phyloP scores from a whole-genome alignment of 2,888 invertebrate genomes.

The Micropterix aruncella region DNA sequence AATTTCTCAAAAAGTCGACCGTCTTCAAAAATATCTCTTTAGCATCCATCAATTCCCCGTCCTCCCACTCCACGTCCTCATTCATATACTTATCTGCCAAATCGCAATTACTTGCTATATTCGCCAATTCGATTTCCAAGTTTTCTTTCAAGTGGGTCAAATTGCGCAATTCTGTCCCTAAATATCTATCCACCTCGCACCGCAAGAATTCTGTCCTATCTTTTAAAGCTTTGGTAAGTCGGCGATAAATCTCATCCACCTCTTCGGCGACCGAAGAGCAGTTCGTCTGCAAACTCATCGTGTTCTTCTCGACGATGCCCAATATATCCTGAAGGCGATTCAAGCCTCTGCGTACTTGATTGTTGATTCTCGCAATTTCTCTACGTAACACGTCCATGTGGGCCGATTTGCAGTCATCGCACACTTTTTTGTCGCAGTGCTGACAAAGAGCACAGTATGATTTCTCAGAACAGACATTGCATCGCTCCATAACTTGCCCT shows the following conservation, averaged over 20 bases:
- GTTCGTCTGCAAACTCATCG: constrained; percentile 75
- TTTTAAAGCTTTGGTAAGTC: constrained; percentile 77
- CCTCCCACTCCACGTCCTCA: constrained; percentile 82
- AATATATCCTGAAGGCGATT: constrained; percentile 82
- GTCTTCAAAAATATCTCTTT: constrained; percentile 95
- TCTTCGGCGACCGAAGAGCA: constrained; percentile 84
- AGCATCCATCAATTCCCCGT: constrained; percentile 84
- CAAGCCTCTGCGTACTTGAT: constrained; percentile 77
- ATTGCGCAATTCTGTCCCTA: constrained; percentile 75
- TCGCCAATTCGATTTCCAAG: constrained; percentile 86
- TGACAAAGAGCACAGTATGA: constrained; percentile 78
- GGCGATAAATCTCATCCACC: constrained; percentile 82
- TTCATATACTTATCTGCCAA: constrained; percentile 90
- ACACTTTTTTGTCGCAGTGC: constrained; percentile 96
- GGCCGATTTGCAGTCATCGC: constrained; percentile 90
- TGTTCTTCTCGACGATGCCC: constrained; percentile 75
- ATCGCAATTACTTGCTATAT: constrained; percentile 94
- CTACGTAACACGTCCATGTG: constrained; percentile 92
- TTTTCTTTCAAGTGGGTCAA: constrained; percentile 83
- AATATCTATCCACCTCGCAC: constrained; percentile 84
- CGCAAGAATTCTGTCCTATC: constrained; percentile 79
- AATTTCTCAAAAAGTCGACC: constrained; percentile 87
- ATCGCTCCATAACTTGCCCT: constrained; percentile 86
- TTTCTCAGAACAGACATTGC: constrained; percentile 88
- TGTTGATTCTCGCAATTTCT: constrained; percentile 80